phyloP scores from a whole-genome alignment of 2,113 vertebrate genomes.

The Pelodiscus sinensis region DNA sequence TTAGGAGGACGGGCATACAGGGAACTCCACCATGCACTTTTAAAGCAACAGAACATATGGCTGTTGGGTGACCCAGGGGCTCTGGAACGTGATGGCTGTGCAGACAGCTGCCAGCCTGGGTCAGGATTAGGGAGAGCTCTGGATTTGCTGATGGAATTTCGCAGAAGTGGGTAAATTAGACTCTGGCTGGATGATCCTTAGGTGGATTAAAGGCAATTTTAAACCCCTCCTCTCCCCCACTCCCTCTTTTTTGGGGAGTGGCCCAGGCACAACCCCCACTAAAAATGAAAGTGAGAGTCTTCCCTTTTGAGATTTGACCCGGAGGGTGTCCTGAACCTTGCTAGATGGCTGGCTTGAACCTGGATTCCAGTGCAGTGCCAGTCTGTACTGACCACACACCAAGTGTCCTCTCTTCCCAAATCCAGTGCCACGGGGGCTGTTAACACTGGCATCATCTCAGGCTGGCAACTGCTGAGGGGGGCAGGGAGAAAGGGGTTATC shows the following conservation, averaged over 20 bases:
- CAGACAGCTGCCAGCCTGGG: neutral
- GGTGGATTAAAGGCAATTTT: neutral
- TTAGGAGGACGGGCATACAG: neutral
- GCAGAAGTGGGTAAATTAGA: neutral
- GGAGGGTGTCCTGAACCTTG: rapidly evolving
- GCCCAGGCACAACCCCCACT: neutral
- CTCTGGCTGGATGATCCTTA: neutral
- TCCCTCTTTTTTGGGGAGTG: neutral
- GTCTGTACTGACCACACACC: neutral
- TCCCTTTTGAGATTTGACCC: neutral
- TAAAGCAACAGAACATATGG: neutral
- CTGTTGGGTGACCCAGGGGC: neutral
- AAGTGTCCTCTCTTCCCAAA: constrained; percentile 18
- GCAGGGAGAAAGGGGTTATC: constrained; percentile 23
- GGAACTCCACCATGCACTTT: neutral
- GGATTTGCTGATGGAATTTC: neutral
- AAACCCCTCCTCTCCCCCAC: neutral
- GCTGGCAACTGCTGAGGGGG: constrained; percentile 45
- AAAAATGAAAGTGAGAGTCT: neutral
- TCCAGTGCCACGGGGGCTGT: constrained; percentile 20
- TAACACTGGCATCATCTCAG: neutral
- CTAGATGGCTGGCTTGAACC: neutral
- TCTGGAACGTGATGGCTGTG: neutral
- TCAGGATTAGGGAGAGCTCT: neutral
- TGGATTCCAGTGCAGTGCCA: neutral